Conservation (phyloP, 2,888 invertebrate species). For the Chloroclystis v-ata region DNA sequence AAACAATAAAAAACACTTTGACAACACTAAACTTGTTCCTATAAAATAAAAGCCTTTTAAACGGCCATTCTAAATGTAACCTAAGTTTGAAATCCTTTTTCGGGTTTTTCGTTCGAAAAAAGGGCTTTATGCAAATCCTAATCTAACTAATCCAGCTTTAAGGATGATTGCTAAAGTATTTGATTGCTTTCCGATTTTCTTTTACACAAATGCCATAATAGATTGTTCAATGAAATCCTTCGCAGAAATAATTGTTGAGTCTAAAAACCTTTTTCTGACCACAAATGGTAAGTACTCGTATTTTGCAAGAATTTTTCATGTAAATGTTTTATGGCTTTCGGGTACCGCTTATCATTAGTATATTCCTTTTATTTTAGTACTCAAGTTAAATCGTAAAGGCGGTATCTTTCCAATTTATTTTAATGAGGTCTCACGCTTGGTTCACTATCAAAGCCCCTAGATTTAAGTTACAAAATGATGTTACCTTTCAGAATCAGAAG, state of each 20-base stretch:
- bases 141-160: conserved; percentile 21
- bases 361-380: conserved; percentile 8
- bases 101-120: conserved; percentile 15
- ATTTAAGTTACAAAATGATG: conserved; percentile 11
- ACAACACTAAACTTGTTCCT: neutral
- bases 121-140: conserved; percentile 25
- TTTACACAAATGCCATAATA: neutral
- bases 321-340: neutral
- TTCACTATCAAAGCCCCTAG: conserved; percentile 20
- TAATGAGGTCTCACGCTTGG: conserved; percentile 35
- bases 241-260: neutral
- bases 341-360: neutral
- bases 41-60: neutral
- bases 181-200: conserved; percentile 11
- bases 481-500: conserved; percentile 22
- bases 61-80: conserved; percentile 2
- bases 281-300: conserved; percentile 1
- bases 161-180: conserved; percentile 15
- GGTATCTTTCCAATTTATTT: conserved; percentile 37
- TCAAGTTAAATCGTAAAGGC: conserved; percentile 17
- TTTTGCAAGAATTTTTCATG: neutral
- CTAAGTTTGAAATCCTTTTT: conserved; percentile 13
- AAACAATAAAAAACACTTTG: neutral
- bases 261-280: conserved; percentile 1
- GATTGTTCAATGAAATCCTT: neutral